These are phyloP conservation scores for Notothenia coriiceps DNA, from an alignment of 2,113 vertebrate genomes.

Conservation along the genomic window DNA sequence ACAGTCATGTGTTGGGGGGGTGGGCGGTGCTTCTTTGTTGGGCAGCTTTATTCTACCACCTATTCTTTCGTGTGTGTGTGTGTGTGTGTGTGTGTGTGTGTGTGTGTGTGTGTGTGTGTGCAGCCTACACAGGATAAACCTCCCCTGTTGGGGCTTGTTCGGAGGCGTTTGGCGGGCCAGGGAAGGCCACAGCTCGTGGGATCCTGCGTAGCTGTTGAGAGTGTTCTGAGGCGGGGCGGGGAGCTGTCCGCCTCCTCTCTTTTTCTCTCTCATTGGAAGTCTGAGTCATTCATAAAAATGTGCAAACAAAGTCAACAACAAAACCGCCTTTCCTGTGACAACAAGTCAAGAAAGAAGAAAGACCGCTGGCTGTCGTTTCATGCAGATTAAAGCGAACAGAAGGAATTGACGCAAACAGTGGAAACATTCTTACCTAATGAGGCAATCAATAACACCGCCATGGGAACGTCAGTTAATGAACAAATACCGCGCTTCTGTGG, in stretches of 20 bases:
- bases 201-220: constrained; percentile 30
- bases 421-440: constrained; percentile 45
- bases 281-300: constrained; percentile 76
- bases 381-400: constrained; percentile 1
- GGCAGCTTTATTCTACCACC: constrained; percentile 17
- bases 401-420: constrained; percentile 2
- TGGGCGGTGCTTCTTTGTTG: neutral
- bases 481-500: constrained; percentile 15
- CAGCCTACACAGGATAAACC: neutral
- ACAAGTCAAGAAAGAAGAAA: constrained; percentile 48
- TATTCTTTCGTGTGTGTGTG: constrained; percentile 21
- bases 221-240: constrained; percentile 32
- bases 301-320: constrained; percentile 66
- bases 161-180: constrained; percentile 6
- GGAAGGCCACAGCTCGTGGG: constrained; percentile 47
- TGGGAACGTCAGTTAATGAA: constrained; percentile 33
- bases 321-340: constrained; percentile 55
- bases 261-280: constrained; percentile 8
- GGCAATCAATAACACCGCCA: constrained; percentile 33
- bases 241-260: constrained; percentile 37
- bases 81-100: too few species aligned
- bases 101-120: neutral
- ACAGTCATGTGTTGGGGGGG: neutral
- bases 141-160: constrained; percentile 65
- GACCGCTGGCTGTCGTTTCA: constrained; percentile 33